Evolutionary conservation across 2,113 vertebrate species (phyloP).

Genomic region (Spheniscus mendiculus): DNA sequence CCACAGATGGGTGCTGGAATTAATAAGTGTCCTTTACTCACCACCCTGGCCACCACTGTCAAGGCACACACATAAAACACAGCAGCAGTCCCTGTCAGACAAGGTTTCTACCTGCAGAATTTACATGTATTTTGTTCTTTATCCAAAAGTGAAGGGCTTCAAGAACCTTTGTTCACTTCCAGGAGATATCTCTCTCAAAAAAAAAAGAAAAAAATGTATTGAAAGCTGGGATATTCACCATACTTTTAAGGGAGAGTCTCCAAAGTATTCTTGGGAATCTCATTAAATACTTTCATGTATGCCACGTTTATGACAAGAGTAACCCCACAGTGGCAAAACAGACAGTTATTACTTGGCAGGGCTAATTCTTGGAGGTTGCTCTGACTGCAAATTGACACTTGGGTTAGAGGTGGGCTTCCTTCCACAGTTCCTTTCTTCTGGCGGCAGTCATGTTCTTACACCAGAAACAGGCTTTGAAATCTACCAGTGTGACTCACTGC

Average conservation of each 20-base stretch:
- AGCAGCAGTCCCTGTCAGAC: background rate
- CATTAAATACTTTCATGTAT: background rate
- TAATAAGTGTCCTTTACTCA: background rate
- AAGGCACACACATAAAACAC: background rate
- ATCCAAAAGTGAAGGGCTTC: background rate
- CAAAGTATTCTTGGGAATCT: background rate
- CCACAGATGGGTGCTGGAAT: background rate
- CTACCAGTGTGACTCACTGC: background rate
- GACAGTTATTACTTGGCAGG: background rate
- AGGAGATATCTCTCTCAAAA: fast-evolving
- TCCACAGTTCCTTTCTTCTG: background rate
- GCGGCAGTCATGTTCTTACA: background rate
- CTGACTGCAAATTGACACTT: background rate
- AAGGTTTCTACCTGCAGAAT: background rate
- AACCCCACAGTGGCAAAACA: background rate
- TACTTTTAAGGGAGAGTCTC: fast-evolving
- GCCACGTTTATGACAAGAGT: background rate
- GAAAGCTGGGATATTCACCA: background rate
- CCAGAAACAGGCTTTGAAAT: background rate
- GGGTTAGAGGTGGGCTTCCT: background rate
- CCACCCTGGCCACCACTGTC: background rate
- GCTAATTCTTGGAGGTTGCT: background rate
- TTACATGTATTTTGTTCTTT: background rate
- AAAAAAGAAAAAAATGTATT: fast-evolving
- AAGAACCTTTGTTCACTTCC: background rate